Evolutionary conservation across 2,797 vertebrate species (phyloP).

Genomic region (Lophius americanus): DNA sequence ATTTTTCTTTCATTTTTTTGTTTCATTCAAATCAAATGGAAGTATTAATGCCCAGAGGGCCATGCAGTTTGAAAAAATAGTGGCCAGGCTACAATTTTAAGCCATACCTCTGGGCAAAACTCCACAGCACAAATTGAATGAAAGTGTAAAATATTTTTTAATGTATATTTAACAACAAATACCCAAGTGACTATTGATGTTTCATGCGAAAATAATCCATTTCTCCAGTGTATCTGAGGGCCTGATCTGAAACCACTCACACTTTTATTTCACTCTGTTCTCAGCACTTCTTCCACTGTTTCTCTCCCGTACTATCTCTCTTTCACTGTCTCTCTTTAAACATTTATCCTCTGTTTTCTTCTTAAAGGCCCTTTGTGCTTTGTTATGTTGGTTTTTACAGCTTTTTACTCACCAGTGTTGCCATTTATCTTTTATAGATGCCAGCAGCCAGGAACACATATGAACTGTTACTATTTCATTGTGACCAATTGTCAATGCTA

Average conservation of each 20-base stretch:
- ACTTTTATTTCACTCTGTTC: constrained; percentile 75
- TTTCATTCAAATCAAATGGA: constrained; percentile 81
- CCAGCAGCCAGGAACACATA: constrained; percentile 70
- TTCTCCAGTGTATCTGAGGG: constrained; percentile 85
- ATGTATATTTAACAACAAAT: constrained; percentile 99
- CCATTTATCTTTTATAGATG: constrained; percentile 84
- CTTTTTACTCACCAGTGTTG: constrained; percentile 78
- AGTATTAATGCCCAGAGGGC: constrained; percentile 83
- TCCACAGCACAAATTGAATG: constrained; percentile 91
- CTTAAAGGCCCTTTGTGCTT: constrained; percentile 82
- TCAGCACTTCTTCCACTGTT: constrained; percentile 70
- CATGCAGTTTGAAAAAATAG: constrained; percentile 83
- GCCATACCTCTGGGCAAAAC: constrained; percentile 93
- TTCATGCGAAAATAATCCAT: constrained; percentile 89
- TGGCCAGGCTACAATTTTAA: constrained; percentile 91
- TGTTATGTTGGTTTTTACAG: constrained; percentile 83
- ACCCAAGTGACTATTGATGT: constrained; percentile 95
- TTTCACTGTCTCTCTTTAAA: constrained; percentile 81
- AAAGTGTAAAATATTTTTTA: constrained; percentile 99
- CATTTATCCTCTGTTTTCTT: constrained; percentile 84
- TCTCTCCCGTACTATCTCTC: constrained; percentile 79
- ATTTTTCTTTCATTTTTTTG: constrained; percentile 75
- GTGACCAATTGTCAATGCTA: constrained; percentile 78
- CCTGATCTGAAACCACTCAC: constrained; percentile 85
- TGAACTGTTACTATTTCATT: constrained; percentile 70